These are phyloP conservation scores for Aphis gossypii DNA, from an alignment of 1,140 invertebrate species.

Conservation along the genomic window DNA sequence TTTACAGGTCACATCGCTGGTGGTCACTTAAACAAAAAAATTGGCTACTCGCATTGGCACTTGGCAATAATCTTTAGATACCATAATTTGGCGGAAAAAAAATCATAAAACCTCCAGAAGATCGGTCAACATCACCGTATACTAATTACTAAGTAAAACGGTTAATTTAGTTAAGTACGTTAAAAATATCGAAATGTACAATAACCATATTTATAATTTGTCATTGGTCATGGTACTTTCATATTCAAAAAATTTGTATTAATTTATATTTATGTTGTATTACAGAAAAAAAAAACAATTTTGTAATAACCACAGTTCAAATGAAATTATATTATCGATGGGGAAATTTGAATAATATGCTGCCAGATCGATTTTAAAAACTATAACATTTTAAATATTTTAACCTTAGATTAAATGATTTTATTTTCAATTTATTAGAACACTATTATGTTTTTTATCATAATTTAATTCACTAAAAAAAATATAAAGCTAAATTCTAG, in stretches of 20 bases:
- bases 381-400: not conserved
- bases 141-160: not conserved
- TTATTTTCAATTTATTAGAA: not conserved
- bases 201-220: not conserved
- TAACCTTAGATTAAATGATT: not conserved
- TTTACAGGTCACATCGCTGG: not conserved
- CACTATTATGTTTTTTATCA: not conserved
- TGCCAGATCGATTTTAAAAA: not conserved
- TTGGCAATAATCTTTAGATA: not conserved
- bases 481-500: not conserved
- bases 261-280: not conserved
- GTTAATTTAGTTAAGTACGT: not conserved
- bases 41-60: not conserved
- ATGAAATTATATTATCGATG: not conserved
- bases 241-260: not conserved
- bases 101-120: not conserved
- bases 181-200: not conserved
- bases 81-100: not conserved
- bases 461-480: not conserved
- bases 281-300: not conserved
- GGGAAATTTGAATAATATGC: not conserved
- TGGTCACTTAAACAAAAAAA: not conserved
- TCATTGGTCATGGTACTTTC: not conserved
- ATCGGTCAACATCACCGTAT: not conserved
- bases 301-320: not conserved